A percentile compares a stretch with the other conserved stretches of the same genome.
These are phyloP conservation scores for Hapalemur alaotrensis DNA, from an alignment of 2,797 vertebrate genomes.

Conservation along the genomic window DNA sequence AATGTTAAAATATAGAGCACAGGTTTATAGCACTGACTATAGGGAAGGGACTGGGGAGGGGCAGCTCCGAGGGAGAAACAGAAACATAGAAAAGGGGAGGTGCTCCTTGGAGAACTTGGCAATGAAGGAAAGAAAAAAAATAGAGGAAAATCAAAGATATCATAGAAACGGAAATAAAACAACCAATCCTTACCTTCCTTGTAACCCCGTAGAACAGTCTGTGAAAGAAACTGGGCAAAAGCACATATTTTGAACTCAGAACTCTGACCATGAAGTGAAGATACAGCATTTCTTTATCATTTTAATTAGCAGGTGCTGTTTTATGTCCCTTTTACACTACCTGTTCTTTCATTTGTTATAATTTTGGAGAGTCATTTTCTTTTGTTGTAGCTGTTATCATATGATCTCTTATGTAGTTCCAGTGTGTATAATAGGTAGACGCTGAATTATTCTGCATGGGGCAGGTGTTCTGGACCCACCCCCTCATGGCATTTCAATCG, in stretches of 20 bases:
- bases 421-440: not conserved
- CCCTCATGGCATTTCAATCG: not conserved
- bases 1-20: not conserved
- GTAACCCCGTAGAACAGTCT: not conserved
- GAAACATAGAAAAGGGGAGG: not conserved
- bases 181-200: not conserved
- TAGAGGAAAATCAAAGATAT: not conserved
- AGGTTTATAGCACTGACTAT: not conserved
- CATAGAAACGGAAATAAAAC: not conserved
- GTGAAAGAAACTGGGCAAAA: not conserved
- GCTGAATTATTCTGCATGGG: not conserved
- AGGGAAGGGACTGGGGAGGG: not conserved
- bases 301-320: not conserved
- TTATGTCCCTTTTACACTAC: not conserved
- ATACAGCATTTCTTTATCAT: not conserved
- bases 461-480: not conserved
- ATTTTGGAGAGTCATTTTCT: not conserved
- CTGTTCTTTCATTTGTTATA: not conserved
- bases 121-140: not conserved
- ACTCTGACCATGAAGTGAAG: not conserved
- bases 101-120: not conserved
- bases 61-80: not conserved
- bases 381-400: not conserved
- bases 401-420: not conserved
- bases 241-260: not conserved